Evolutionary conservation across 2,797 vertebrate species (phyloP), one percentile per base, ranked within the genome.

Genomic region (Acrossocheilus fasciatus): DNA sequence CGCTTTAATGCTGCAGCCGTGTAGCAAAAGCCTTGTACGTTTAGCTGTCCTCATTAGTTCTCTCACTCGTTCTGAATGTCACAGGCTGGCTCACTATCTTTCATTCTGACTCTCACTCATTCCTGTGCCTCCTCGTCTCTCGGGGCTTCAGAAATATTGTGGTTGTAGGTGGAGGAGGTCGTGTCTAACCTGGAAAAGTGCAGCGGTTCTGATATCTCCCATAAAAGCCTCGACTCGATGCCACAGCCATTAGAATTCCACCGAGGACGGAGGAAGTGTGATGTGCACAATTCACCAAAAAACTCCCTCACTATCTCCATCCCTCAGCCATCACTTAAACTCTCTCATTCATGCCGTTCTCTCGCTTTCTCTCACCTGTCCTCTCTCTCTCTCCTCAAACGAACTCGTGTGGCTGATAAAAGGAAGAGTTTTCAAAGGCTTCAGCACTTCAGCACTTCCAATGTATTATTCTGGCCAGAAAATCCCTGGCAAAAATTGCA

Each of bases 371-470:
- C 77, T 86, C 68, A 57, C 84, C 57, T 73, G 77, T 73, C 70
- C 68, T 62, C 76, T 59, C 85, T 83, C 41, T 76, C 74, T 79
- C 78, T 82, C 86, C 68, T 88, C 81, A 64, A 76, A 87, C 81
- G 86, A 88, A 85, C 70, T 54, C 20, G 26, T 80, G 83, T 52
- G 83, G 81, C 87, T 90, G 88, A 91, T 91, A 87, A 89, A 90
- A 90, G 88, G 83, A 81, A 81, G 70, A 78, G 70, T 88, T 90
- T 90, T 91, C 89, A 90, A 90, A 91, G 88, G 72, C 83, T 86
- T 85, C 86, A 79, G 72, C 81, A 87, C 87, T 87, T 88, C 52
- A 79, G 72, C 81, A 87, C 87, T 87, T 88, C 52, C 66, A 36
- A 20, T 74, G 69, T 79, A 89, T 91, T 88, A 87, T 88, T 85